A percentile compares a stretch with the other conserved stretches of the same genome.
These are phyloP conservation scores for Chaenodraco wilsoni DNA, from an alignment of 2,797 vertebrate genomes.

Conservation along the genomic window DNA sequence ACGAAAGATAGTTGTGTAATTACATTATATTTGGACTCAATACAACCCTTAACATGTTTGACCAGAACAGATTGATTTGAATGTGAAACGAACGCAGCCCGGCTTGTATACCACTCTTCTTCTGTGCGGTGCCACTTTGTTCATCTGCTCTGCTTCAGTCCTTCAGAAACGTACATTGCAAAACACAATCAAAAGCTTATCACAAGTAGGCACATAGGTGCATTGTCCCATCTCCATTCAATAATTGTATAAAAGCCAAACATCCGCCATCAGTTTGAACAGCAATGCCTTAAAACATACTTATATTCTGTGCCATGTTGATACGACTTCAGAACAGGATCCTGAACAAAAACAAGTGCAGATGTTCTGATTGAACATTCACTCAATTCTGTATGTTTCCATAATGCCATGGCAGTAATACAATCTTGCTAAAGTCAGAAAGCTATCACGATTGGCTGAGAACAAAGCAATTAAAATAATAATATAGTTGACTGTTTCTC, in stretches of 20 bases:
- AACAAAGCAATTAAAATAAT: no score
- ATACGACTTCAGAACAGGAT: neutral
- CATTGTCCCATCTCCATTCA: neutral
- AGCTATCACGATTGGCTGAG: no score
- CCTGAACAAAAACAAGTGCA: no score
- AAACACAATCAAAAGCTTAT: neutral
- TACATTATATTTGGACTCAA: neutral
- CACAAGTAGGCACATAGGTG: neutral
- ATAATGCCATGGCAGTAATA: no score
- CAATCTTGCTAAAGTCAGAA: no score
- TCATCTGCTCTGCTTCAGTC: constrained; percentile 17
- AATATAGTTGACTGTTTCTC: no score
- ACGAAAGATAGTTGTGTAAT: neutral
- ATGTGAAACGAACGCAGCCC: neutral
- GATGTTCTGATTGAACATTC: no score
- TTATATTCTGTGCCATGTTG: neutral
- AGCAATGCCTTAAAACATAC: neutral
- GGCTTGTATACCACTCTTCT: neutral
- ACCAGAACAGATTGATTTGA: constrained; percentile 16
- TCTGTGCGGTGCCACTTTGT: constrained; percentile 9
- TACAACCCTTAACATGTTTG: neutral
- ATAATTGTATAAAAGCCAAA: neutral
- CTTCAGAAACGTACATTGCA: neutral
- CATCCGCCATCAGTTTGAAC: neutral
- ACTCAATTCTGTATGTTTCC: no score